phyloP scores from a whole-genome alignment of 2,888 invertebrate genomes.

The Aporophyla nigra region DNA sequence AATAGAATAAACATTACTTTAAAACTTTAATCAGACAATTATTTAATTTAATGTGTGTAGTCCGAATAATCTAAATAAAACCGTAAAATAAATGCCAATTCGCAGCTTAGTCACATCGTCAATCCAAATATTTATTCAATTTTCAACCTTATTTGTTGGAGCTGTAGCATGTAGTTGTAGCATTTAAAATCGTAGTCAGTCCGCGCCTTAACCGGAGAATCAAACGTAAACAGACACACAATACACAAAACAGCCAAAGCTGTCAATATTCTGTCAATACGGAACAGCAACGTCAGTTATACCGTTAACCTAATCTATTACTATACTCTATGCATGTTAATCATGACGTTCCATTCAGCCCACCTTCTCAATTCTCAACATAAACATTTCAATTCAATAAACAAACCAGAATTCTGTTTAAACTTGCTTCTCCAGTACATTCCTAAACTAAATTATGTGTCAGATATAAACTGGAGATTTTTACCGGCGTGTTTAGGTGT shows the following conservation, averaged over 20 bases:
- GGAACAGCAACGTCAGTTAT: neutral
- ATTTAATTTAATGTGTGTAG: no score
- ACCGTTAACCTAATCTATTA: no score
- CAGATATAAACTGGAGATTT: slow-evolving; percentile 28
- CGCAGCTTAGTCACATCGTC: no score
- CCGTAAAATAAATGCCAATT: no score
- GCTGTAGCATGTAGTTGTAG: no score
- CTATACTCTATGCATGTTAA: no score
- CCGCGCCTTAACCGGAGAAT: neutral
- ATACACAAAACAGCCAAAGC: neutral
- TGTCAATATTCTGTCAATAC: neutral
- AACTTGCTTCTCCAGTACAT: slow-evolving; percentile 25
- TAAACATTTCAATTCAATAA: slow-evolving; percentile 35
- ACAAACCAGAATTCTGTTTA: slow-evolving; percentile 27
- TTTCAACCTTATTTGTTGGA: no score
- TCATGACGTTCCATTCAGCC: slow-evolving; percentile 20
- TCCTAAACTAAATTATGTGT: slow-evolving; percentile 34
- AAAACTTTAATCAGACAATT: no score
- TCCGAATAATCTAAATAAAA: no score
- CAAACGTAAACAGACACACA: neutral
- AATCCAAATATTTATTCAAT: no score
- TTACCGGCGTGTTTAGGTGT: slow-evolving; percentile 52
- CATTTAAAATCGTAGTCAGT: no score
- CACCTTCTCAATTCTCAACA: slow-evolving; percentile 11
- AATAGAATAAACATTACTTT: no score